These are phyloP conservation scores for Thaleichthys pacificus DNA, from an alignment of 2,797 vertebrate genomes.

Conservation along the genomic window DNA sequence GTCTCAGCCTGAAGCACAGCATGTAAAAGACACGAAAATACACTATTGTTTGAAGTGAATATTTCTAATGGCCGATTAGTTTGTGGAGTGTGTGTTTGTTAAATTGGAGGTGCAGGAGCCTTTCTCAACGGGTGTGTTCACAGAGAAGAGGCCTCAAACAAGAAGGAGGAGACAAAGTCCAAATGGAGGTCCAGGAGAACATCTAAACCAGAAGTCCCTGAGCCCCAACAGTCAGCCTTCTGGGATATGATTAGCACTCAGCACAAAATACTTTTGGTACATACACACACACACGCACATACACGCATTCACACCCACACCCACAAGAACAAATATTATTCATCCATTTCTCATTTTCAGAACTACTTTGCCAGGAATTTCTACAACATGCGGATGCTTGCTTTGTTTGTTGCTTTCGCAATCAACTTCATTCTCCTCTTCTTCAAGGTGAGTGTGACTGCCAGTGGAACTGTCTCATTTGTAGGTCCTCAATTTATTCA, in stretches of 20 bases:
- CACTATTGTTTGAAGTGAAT: not conserved
- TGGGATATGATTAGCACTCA: slow-evolving; percentile 87
- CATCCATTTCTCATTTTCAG: slow-evolving; percentile 62
- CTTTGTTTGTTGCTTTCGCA: slow-evolving; percentile 89
- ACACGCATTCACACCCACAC: slow-evolving; percentile 11
- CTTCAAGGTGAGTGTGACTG: slow-evolving; percentile 81
- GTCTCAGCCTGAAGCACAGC: not conserved
- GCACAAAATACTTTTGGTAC: slow-evolving; percentile 88
- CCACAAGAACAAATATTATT: not conserved
- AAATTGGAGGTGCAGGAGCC: not conserved
- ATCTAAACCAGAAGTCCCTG: slow-evolving; percentile 75
- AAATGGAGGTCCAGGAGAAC: slow-evolving; percentile 71
- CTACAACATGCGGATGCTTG: slow-evolving; percentile 92
- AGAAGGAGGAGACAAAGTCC: slow-evolving; percentile 67
- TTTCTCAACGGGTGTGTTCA: slow-evolving; percentile 17
- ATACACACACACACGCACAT: slow-evolving; percentile 13
- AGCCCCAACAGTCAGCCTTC: slow-evolving; percentile 81
- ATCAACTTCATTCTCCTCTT: slow-evolving; percentile 97
- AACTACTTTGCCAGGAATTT: slow-evolving; percentile 95
- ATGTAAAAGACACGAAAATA: not conserved
- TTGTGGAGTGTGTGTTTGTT: not conserved
- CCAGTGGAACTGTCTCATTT: not conserved
- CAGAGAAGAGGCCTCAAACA: slow-evolving; percentile 76
- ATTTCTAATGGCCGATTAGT: not conserved
- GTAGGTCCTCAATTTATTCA: not conserved